Evolutionary conservation across 1,140 invertebrate genomes (phyloP).

Genomic region (Planococcus citri): DNA sequence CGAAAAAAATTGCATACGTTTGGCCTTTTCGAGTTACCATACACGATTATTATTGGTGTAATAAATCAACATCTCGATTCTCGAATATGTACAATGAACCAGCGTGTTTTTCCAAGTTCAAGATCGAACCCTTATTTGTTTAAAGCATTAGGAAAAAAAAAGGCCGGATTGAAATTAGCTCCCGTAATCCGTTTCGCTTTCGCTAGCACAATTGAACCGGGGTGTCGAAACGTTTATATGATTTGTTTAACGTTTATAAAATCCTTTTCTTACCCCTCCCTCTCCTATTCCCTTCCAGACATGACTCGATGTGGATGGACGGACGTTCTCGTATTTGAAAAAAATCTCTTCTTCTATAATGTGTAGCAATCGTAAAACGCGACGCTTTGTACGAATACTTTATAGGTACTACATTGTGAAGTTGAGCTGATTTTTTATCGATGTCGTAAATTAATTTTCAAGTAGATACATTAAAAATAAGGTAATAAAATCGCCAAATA

Average conservation of each 20-base stretch:
- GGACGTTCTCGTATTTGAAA: too few relatives aligned
- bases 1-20: neutral
- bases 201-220: neutral
- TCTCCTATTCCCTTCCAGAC: too few relatives aligned
- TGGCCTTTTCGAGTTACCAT: neutral
- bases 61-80: neutral
- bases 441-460: slow-evolving; percentile 17
- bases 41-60: neutral
- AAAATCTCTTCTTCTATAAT: too few relatives aligned
- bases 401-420: neutral
- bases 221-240: neutral
- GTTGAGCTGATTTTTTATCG: neutral
- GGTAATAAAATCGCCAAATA: slow-evolving; percentile 1
- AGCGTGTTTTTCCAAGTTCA: neutral
- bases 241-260: neutral
- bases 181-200: neutral
- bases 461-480: slow-evolving; percentile 17
- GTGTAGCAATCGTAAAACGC: neutral
- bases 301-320: too few relatives aligned
- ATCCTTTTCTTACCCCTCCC: neutral
- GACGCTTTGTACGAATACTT: neutral
- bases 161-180: neutral
- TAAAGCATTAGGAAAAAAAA: neutral
- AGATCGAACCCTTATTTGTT: neutral
- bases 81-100: too few relatives aligned